phyloP scores from a whole-genome alignment of 1,140 invertebrate genomes.

The Heliconius nattereri region DNA sequence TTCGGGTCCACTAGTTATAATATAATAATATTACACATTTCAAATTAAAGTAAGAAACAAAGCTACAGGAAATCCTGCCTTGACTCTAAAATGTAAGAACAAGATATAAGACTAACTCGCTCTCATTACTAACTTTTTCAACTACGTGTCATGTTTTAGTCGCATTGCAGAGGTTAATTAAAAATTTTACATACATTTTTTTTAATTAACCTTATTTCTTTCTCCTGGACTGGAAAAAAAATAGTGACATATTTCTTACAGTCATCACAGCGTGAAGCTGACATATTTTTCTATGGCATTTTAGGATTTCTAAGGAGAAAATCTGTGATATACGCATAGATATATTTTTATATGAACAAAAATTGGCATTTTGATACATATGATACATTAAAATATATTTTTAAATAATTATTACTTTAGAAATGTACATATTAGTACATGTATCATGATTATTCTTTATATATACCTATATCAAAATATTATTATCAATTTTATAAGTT shows the following conservation, averaged over 20 bases:
- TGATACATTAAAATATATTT: too few species aligned
- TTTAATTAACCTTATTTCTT: neutral
- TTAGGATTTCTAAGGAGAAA: neutral
- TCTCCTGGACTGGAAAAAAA: neutral
- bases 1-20: too few species aligned
- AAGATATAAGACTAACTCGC: conserved; percentile 21
- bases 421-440: too few species aligned
- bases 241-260: neutral
- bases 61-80: neutral
- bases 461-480: too few species aligned
- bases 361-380: too few species aligned
- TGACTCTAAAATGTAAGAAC: conserved; percentile 4
- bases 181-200: neutral
- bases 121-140: conserved; percentile 11
- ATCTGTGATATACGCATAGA: neutral
- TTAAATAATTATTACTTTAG: too few species aligned
- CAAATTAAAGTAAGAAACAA: neutral
- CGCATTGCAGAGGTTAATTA: conserved; percentile 14
- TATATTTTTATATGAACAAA: neutral
- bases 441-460: too few species aligned
- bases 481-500: too few species aligned
- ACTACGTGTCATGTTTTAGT: conserved; percentile 15
- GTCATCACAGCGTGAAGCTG: too few species aligned
- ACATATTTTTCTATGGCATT: neutral
- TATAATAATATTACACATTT: neutral